These are phyloP conservation scores for Rhinolophus sinicus DNA, from an alignment of 2,113 vertebrate species.

Conservation along the genomic window DNA sequence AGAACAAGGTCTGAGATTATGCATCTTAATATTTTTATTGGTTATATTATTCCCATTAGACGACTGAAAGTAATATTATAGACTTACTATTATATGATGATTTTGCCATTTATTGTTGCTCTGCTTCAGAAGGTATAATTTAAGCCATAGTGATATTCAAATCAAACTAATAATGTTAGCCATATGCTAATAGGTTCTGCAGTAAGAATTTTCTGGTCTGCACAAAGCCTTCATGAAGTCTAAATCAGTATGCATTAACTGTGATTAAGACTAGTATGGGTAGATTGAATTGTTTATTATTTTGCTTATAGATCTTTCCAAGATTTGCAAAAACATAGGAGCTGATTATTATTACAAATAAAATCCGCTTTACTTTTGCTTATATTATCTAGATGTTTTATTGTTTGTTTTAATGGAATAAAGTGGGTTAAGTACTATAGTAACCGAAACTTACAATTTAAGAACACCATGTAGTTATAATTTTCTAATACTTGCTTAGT, in stretches of 20 bases:
- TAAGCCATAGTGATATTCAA: background rate
- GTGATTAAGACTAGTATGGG: background rate
- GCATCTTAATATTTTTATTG: background rate
- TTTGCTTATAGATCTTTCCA: background rate
- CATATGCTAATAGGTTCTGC: background rate
- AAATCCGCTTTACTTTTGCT: background rate
- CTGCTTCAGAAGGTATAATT: constrained; percentile 9
- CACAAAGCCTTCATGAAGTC: background rate
- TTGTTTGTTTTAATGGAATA: background rate
- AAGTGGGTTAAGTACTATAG: background rate
- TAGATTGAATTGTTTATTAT: background rate
- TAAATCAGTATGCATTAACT: background rate
- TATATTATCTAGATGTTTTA: background rate
- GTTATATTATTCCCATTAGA: background rate
- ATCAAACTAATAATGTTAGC: background rate
- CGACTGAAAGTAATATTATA: background rate
- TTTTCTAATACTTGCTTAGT: background rate
- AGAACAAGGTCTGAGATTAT: background rate
- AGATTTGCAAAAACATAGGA: background rate
- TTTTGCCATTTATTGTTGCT: constrained; percentile 3
- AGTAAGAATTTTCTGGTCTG: background rate
- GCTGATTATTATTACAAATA: background rate
- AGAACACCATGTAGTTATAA: background rate
- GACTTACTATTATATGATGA: background rate
- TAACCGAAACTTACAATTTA: background rate